These are phyloP conservation scores for Etheostoma spectabile DNA, from an alignment of 2,113 vertebrate genomes.

Conservation along the genomic window DNA sequence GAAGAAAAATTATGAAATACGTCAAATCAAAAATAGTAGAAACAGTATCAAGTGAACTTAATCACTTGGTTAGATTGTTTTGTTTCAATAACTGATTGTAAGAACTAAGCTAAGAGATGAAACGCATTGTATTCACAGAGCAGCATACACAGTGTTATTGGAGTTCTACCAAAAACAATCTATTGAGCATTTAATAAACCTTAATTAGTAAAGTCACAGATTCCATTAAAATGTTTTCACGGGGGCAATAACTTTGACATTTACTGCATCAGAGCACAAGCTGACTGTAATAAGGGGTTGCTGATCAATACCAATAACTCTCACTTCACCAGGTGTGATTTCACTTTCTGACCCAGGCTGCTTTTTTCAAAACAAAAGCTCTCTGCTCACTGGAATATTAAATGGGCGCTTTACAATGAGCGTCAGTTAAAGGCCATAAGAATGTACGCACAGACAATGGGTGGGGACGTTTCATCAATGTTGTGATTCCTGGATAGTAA, in stretches of 20 bases:
- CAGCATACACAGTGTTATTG: background rate
- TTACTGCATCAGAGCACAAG: slow-evolving; percentile 17
- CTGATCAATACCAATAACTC: slow-evolving; percentile 59
- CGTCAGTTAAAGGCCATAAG: background rate
- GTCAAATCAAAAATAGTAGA: background rate
- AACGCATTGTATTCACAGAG: background rate
- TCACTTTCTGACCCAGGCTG: slow-evolving; percentile 26
- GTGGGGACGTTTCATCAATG: slow-evolving; percentile 11
- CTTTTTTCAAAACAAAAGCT: slow-evolving; percentile 6
- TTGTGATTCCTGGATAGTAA: slow-evolving; percentile 6
- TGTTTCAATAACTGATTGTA: background rate
- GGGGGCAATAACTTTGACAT: slow-evolving; percentile 20
- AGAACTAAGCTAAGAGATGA: background rate
- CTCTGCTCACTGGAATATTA: slow-evolving; percentile 25
- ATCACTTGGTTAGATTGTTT: background rate
- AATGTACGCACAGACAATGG: background rate
- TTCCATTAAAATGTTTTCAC: slow-evolving; percentile 10
- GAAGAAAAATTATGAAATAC: background rate
- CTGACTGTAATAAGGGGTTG: background rate
- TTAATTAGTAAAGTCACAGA: slow-evolving; percentile 12
- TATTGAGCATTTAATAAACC: too few species aligned
- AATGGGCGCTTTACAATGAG: slow-evolving; percentile 18
- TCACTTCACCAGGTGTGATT: slow-evolving; percentile 35
- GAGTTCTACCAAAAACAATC: background rate
- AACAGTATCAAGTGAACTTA: background rate